Base-by-base conservation (phyloP, 2,797 vertebrate species). In the Phrynocephalus vlangalii region DNA sequence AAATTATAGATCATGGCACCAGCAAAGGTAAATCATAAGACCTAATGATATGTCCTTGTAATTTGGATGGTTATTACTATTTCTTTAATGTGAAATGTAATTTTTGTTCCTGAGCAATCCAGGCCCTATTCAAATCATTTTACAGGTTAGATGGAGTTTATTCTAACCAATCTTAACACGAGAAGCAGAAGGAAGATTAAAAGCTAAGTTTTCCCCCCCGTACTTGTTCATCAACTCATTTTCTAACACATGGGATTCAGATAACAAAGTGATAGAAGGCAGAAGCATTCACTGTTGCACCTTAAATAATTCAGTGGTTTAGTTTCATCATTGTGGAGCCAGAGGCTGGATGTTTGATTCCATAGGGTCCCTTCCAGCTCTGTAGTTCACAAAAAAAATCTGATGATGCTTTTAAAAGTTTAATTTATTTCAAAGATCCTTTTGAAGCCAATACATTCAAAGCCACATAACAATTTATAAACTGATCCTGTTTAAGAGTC, bases 101-200 rank as follows among this genome's bases (percentile, higher is more conserved):
- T 52, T 52, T 52, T 52, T 52, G 52, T 52, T 52, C 52, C 52
- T 52, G 52, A 52, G 52, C 52, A 52, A 52, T 52, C 11, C 52
- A 52, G 2, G 52, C 52, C 7, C 52, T 11, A 1, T 52, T 52
- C 52, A 52, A 52, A 52, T 11, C 7, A 52, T 52, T 52, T 52
- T 52, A 8, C 28, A 6, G 22, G 18, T 75, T 10, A n/a, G 18
- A 20, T 22, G 15, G 18, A 22, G 22, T 33, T 88, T 38, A 44
- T 75, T 38, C 33, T 75, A 8, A 38, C 38, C 72, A 75, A 22
- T 26, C 13, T 76, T 76, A 52, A 18, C 18, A 75, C 3, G 63
- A 70, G 78, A 83, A 20, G 3, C 3, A 87, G 70, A n/a, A 18
- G 6, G 68, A 88, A 71, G 22, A 79, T 48, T 63, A 84, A 79